phyloP scores from a whole-genome alignment of 1,140 invertebrate species.

The Stegodyphus dumicola region DNA sequence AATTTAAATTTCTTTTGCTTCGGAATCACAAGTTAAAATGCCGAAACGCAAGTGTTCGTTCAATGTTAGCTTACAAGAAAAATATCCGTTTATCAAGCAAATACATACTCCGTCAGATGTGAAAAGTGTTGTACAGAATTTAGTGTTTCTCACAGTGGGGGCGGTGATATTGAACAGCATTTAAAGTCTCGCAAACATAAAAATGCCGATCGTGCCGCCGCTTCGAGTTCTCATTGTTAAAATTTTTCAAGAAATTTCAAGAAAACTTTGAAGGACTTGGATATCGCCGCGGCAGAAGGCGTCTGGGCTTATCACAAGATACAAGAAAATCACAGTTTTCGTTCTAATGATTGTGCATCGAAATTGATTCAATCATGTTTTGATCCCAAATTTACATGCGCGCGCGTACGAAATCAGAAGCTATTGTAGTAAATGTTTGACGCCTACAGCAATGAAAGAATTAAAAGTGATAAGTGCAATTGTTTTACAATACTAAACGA shows the following conservation, averaged over 20 bases:
- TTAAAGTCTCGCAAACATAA: constrained; percentile 39
- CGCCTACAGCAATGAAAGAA: constrained; percentile 18
- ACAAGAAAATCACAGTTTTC: no score
- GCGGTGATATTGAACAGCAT: constrained; percentile 34
- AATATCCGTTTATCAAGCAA: constrained; percentile 30
- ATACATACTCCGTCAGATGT: constrained; percentile 20
- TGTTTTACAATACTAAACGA: constrained; percentile 28
- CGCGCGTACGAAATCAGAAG: constrained; percentile 17
- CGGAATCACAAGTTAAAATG: constrained; percentile 15
- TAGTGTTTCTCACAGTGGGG: constrained; percentile 5
- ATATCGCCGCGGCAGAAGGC: constrained; percentile 13
- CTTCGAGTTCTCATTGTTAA: constrained; percentile 21
- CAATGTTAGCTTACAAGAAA: constrained; percentile 24
- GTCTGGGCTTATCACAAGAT: no score
- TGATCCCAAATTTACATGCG: no score
- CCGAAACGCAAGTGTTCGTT: constrained; percentile 6
- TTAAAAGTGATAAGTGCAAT: constrained; percentile 25
- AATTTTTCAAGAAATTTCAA: constrained; percentile 28
- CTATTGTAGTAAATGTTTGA: constrained; percentile 24
- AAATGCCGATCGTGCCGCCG: constrained; percentile 18
- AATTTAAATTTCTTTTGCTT: no score
- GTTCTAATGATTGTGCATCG: no score
- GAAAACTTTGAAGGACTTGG: constrained; percentile 28
- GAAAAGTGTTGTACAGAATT: constrained; percentile 29
- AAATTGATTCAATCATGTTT: no score